Evolutionary conservation across 2,888 invertebrate species (phyloP).

Genomic region (Lithophane semibrunnea): DNA sequence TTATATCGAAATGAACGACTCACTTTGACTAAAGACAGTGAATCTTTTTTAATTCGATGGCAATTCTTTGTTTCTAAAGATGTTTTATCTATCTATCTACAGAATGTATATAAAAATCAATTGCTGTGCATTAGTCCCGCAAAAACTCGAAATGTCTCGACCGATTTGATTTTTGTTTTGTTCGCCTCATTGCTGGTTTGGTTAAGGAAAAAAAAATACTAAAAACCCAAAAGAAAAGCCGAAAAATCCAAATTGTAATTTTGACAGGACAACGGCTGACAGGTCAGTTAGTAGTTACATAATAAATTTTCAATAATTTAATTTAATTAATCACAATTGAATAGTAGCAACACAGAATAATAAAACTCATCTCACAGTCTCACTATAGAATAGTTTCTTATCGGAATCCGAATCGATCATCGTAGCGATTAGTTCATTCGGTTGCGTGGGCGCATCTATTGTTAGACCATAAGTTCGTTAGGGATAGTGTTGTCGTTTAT

Average conservation of each 20-base stretch:
- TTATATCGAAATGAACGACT: not conserved
- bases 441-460: slow-evolving; percentile 70
- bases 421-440: slow-evolving; percentile 64
- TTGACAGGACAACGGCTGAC: too few relatives aligned
- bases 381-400: slow-evolving; percentile 54
- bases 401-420: slow-evolving; percentile 64
- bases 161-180: too few relatives aligned
- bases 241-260: too few relatives aligned
- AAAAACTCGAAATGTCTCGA: too few relatives aligned
- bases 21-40: not conserved
- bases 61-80: not conserved
- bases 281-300: not conserved
- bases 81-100: too few relatives aligned
- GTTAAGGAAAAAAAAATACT: too few relatives aligned
- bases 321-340: slow-evolving; percentile 22
- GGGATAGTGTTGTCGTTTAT: slow-evolving; percentile 61
- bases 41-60: not conserved
- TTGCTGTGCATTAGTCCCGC: too few relatives aligned
- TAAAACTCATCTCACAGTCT: slow-evolving; percentile 36
- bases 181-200: too few relatives aligned
- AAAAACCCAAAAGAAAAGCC: too few relatives aligned
- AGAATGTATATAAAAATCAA: too few relatives aligned
- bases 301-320: not conserved
- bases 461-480: slow-evolving; percentile 65
- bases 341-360: slow-evolving; percentile 51